Evolutionary conservation across 2,888 invertebrate genomes (phyloP), one percentile per base, ranked within the genome.

Genomic region (Trichopoda pennipes): DNA sequence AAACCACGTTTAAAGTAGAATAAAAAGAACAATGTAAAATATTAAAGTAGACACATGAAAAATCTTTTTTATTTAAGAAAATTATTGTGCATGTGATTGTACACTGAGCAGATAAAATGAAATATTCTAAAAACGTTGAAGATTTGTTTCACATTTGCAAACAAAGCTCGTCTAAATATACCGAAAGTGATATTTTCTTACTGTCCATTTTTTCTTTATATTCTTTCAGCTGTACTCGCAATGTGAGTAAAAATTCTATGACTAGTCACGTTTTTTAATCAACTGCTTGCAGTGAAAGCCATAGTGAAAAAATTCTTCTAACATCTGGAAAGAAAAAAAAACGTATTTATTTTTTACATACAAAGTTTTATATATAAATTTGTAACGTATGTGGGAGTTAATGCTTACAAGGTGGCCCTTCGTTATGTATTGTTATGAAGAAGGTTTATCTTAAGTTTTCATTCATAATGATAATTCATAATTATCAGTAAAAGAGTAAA

Each of bases 301-400:
- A 44, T 64, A 81, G 58, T 70, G 78, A 81, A 74, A 74, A 69
- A 69, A 78, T 58, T 53, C 47, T 14, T 69, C 58, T 69, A 35
- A 35, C 23, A 58, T 49, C 42, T 55, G 23, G 35, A 47, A 81
- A 64, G 53, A 42, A 63, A 56, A 77, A 81, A 73, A 68, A 69
- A 81, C 77, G n/a, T 68, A 63, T 12, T 42, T 47, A 56, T 28
- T 69, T 77, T 81, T 77, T 63, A 35, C 58, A 61, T 63, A 63
- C 38, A 28, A 63, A 69, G 35, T 51, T 64, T n/a, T n/a, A n/a
- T n/a, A n/a, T 63, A 21, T 53, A 38, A 56, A 68, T 73, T 64
- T 74, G 64, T 70, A 78, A 74, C 69, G 68, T 28, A 6, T 6
- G 28, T 28, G 7, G 28, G 2, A 28, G n/a, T n/a, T n/a, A n/a